Evolutionary conservation across 2,888 invertebrate genomes (phyloP), one percentile per base, ranked within the genome.

Genomic region (Sarcophaga caerulescens): DNA sequence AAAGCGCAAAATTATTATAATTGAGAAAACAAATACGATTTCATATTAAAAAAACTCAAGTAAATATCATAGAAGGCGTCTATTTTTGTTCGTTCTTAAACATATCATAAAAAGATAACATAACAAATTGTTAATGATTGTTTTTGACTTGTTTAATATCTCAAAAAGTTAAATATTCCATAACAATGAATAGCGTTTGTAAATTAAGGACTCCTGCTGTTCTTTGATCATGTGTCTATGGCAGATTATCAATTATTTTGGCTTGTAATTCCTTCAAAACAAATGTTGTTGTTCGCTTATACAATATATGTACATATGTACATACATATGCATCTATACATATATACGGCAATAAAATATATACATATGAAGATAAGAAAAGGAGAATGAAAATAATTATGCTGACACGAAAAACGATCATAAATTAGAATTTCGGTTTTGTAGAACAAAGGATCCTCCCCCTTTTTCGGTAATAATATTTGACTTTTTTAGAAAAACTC

Each of bases 231-330:
- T 81, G 81, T 82, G 78, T 68, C 76, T 85, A 80, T 83, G 69
- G 83, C 73, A 77, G 85, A 86, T 86, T 86, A 86, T n/a, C 65
- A 69, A 86, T 83, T 81, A 86, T 84, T 81, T 84, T 66, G 81
- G 69, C 77, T 77, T 83, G 85, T 84, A 84, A 86, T 77, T 84
- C 74, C 73, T 14, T 69, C 63, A 63, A 83, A 85, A 83, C 85
- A 84, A 85, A 85, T 85, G 83, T 73, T 76, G 68, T 57, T 78
- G 73, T 83, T 78, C 35, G 35, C 8, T 45, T 70, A 83, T 44
- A 73, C 66, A 68, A 47, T 47, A 12, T 14, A 12, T 47, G 25
- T 25, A 25, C 23, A 23, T 25, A 5, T 1, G 6, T 35, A 35
- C 1, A 1, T 35, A 35, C 6, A 6, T 35, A 35, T 6, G 4